phyloP scores from a whole-genome alignment of 2,888 invertebrate genomes.

The Petrolisthes manimaculis region DNA sequence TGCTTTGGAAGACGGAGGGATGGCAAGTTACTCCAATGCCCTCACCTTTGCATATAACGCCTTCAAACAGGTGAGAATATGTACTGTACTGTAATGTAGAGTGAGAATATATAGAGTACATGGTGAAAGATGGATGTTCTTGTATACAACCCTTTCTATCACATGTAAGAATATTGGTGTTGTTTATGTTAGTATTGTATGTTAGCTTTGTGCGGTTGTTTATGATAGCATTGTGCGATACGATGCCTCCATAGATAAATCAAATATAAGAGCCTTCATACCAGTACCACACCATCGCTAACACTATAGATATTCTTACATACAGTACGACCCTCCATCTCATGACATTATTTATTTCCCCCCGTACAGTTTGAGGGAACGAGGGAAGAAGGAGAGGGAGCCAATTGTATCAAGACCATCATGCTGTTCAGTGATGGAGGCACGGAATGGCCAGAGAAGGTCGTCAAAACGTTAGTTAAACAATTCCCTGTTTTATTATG shows the following conservation, averaged over 20 bases:
- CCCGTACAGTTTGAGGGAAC: conserved; percentile 41
- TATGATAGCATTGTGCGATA: no score
- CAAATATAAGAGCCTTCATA: no score
- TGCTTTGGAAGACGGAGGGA: conserved; percentile 69
- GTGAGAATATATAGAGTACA: not conserved
- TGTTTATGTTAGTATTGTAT: not conserved
- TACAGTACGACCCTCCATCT: no score
- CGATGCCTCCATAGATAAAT: no score
- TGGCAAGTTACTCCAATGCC: conserved; percentile 71
- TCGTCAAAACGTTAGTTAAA: conserved; percentile 68
- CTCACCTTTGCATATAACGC: conserved; percentile 72
- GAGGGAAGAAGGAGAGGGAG: conserved; percentile 67
- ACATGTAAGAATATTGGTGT: no score
- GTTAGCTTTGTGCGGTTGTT: no score
- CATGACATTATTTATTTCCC: not conserved
- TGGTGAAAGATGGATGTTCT: not conserved
- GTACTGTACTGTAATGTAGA: conserved; percentile 15
- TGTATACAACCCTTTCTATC: not conserved
- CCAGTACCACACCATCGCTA: no score
- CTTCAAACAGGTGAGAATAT: conserved; percentile 70
- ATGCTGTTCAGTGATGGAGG: conserved; percentile 75
- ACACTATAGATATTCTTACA: no score
- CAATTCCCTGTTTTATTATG: not conserved
- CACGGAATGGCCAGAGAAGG: conserved; percentile 72
- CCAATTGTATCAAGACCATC: conserved; percentile 73